Percentiles rank a stretch among this genome's conserved stretches.
Evolutionary conservation across 2,113 vertebrate genomes (phyloP).

Genomic region (Pteronura brasiliensis): DNA sequence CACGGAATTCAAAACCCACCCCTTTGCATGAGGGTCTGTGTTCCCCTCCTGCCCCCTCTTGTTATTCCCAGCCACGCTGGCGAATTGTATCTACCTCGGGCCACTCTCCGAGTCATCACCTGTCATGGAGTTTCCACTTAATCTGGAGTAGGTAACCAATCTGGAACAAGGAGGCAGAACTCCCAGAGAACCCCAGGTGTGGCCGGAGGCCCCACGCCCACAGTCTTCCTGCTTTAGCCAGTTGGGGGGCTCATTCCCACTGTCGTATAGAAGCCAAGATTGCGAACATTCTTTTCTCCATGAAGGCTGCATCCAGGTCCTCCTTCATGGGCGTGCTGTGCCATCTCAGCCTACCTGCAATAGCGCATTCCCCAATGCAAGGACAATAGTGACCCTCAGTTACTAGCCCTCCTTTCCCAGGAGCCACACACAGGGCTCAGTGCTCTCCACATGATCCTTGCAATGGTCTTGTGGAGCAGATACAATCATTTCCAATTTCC

Average conservation of each 20-base stretch:
- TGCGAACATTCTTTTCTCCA: not conserved
- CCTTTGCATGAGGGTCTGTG: not conserved
- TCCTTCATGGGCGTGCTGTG: not conserved
- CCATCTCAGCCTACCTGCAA: not conserved
- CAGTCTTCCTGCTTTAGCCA: not conserved
- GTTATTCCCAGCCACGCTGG: not conserved
- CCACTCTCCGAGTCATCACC: not conserved
- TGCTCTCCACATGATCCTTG: not conserved
- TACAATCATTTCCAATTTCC: not conserved
- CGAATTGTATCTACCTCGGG: not conserved
- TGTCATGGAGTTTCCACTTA: not conserved
- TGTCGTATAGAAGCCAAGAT: not conserved
- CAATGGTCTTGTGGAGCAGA: accelerated
- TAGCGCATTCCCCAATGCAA: not conserved
- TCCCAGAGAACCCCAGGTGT: not conserved
- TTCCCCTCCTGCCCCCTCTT: not conserved
- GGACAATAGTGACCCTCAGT: not conserved
- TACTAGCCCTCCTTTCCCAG: not conserved
- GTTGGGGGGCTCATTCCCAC: not conserved
- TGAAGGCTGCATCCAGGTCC: not conserved
- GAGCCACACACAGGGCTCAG: not conserved
- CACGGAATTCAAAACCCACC: not conserved
- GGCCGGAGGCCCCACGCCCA: not conserved
- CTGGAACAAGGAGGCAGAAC: not conserved
- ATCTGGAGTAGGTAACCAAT: accelerated